phyloP scores from a whole-genome alignment of 2,888 invertebrate species.

The Lasioglossum leucozonium region DNA sequence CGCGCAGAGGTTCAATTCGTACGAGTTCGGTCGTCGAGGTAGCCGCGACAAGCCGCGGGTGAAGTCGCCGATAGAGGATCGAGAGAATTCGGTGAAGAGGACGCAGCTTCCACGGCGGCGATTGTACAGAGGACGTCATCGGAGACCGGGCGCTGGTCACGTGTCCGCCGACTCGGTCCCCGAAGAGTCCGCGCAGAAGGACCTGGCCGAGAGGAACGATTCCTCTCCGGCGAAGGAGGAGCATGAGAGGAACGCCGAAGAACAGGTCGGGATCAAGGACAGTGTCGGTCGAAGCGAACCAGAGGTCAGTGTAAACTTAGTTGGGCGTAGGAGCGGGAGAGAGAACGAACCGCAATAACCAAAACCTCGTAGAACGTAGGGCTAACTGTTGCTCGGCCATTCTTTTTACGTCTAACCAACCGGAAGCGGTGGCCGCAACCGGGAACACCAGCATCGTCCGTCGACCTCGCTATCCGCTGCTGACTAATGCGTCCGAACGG shows the following conservation, averaged over 20 bases:
- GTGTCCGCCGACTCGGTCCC: neutral
- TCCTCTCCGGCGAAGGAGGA: neutral
- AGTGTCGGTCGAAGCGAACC: constrained; percentile 64
- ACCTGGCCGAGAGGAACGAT: neutral
- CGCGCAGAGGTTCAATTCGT: neutral
- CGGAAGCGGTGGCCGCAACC: neutral
- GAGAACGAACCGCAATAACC: constrained; percentile 22
- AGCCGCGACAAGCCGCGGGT: neutral
- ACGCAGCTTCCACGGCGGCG: constrained; percentile 39
- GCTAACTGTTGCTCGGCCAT: constrained; percentile 26
- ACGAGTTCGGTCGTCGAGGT: constrained; percentile 19
- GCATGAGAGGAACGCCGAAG: constrained; percentile 12
- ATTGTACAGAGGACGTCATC: constrained; percentile 51
- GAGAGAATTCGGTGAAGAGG: neutral
- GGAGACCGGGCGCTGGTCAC: constrained; percentile 1
- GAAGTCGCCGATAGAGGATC: neutral
- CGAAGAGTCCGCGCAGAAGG: neutral
- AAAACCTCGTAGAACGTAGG: constrained; percentile 23
- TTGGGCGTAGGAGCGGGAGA: constrained; percentile 4
- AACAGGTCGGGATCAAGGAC: constrained; percentile 41
- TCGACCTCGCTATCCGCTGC: constrained; percentile 19
- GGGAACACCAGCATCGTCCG: neutral
- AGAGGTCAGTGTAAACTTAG: constrained; percentile 74
- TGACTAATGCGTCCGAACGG: constrained; percentile 1
- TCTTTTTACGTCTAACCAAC: constrained; percentile 25